Evolutionary conservation across 2,113 vertebrate genomes (phyloP), one percentile per base, ranked within the genome.

Genomic region (Scomber scombrus): DNA sequence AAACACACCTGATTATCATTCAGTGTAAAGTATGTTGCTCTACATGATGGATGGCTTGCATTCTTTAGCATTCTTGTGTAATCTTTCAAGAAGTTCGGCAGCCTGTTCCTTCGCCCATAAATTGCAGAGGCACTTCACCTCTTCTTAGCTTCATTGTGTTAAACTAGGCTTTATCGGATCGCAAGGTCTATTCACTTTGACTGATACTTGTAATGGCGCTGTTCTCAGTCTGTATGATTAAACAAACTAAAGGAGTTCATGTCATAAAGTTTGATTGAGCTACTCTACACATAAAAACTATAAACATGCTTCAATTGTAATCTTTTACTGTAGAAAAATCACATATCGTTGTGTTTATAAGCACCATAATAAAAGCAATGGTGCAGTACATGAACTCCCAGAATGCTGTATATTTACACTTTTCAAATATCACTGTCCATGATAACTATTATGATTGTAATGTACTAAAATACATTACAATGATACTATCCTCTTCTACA

Each of bases 31-130:
- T 26, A 0, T 51, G 57, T 29, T 51, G 23, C 65, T 40, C 54
- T 75, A 19, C n/a, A 52, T 62, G 69, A 78, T 21, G 50, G 50
- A 71, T 67, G 18, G 5, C 43, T 55, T 23, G 3, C 40, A 43
- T 40, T 56, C 43, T 45, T 55, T 9, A 18, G 15, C 6, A 7
- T 60, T 56, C 50, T 19, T 26, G 5, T 67, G 66, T 18, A 61
- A n/a, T 72, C 45, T 62, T 61, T 85, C 66, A 78, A 21, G 5
- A 60, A 51, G 47, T 46, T 56, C 34, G 34, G 18, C n/a, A 23
- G 5, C 7, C 29, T 71, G 61, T 60, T 61, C 6, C 31, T 40
- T 60, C 49, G 64, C 60, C 74, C 40, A 58, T 64, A 43, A 68
- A 63, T 9, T 52, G 57, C 47, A 71, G n/a, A 56, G 9, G 2